Conservation (phyloP, 2,797 vertebrate genomes). For the Chiloscyllium punctatum region DNA sequence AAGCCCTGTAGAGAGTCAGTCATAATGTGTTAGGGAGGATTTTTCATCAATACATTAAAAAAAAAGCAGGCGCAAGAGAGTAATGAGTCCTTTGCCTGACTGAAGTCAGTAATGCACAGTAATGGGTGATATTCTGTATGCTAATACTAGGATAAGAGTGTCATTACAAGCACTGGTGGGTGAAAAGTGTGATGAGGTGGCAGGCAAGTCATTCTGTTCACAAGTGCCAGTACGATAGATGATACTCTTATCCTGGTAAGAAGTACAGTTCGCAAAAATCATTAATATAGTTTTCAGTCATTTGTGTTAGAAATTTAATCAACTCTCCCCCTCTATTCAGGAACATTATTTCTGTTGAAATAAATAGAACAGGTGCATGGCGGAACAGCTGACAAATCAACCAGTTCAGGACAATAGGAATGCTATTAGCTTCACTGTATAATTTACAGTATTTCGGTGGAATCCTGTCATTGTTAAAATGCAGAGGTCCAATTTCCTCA, state of each 20-base stretch:
- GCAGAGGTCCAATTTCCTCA: not conserved
- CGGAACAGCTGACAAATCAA: not conserved
- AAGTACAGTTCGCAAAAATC: conserved; percentile 31
- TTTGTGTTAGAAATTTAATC: conserved; percentile 32
- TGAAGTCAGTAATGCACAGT: conserved; percentile 32
- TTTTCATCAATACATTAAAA: conserved; percentile 26
- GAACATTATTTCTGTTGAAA: conserved; percentile 30
- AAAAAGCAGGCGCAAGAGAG: not conserved
- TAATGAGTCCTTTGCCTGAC: conserved; percentile 33
- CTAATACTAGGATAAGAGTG: conserved; percentile 32
- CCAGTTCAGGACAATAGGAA: not conserved
- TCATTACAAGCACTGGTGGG: conserved; percentile 35
- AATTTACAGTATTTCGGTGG: not conserved
- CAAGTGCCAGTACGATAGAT: conserved; percentile 31
- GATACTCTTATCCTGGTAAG: conserved; percentile 22
- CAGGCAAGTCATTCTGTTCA: conserved; percentile 27
- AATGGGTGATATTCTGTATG: conserved; percentile 34
- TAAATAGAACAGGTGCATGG: not conserved
- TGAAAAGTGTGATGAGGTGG: conserved; percentile 22
- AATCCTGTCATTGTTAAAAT: not conserved
- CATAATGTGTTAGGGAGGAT: conserved; percentile 1
- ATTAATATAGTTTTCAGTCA: conserved; percentile 31
- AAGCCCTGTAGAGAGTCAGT: not conserved
- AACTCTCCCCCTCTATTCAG: conserved; percentile 14
- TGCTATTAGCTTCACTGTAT: not conserved